Conservation (phyloP, 1,140 invertebrate genomes). For the Ptiloglossa arizonensis region DNA sequence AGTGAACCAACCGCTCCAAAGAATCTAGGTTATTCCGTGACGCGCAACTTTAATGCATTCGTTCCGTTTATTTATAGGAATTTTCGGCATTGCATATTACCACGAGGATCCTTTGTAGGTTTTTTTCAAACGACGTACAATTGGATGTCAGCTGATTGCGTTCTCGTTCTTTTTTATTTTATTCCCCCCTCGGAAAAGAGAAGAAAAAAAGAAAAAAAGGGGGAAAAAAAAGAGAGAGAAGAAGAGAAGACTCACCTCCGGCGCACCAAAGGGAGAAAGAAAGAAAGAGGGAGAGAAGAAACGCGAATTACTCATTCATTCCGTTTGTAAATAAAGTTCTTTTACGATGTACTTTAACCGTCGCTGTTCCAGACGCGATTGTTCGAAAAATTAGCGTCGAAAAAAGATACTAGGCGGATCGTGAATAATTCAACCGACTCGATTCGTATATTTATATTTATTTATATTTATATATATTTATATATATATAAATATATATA, state of each 20-base stretch:
- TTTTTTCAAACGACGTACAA: conserved; percentile 4
- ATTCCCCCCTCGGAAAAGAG: too few relatives aligned
- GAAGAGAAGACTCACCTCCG: too few relatives aligned
- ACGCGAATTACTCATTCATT: neutral
- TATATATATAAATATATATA: too few relatives aligned
- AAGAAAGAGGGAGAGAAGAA: too few relatives aligned
- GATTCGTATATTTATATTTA: neutral
- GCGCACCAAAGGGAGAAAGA: too few relatives aligned
- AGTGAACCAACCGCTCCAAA: conserved; percentile 12
- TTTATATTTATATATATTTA: too few relatives aligned
- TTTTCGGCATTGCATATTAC: conserved; percentile 16
- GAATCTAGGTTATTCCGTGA: conserved; percentile 49
- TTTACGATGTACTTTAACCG: neutral
- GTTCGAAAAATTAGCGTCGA: too few relatives aligned
- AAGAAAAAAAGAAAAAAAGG: too few relatives aligned
- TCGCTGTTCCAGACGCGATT: neutral
- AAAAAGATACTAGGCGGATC: too few relatives aligned
- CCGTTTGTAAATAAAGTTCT: neutral
- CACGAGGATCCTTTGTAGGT: neutral
- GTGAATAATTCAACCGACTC: neutral
- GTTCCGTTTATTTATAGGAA: conserved; percentile 25
- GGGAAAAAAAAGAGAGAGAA: too few relatives aligned
- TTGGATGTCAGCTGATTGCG: neutral
- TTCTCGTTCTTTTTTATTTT: neutral
- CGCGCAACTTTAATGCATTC: conserved; percentile 35